Evolutionary conservation across 2,113 vertebrate genomes (phyloP).

Genomic region (Budorcas taxicolor): DNA sequence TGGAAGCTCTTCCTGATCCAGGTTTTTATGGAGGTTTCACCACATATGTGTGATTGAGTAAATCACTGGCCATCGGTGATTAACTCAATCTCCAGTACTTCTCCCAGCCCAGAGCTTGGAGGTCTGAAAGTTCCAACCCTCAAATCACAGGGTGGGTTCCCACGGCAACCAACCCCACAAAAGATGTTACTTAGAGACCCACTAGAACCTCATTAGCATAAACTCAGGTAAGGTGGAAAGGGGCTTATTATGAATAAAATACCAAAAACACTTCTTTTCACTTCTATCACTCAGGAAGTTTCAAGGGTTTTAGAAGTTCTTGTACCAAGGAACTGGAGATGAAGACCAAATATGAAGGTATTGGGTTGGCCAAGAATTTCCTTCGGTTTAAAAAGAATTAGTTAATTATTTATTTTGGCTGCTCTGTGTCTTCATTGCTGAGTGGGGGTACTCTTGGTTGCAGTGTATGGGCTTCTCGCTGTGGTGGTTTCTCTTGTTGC

Average conservation of each 20-base stretch:
- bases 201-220: neutral
- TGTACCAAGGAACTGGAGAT: neutral
- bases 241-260: neutral
- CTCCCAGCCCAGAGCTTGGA: neutral
- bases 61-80: neutral
- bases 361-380: neutral
- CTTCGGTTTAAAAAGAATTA: neutral
- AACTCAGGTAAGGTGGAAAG: neutral
- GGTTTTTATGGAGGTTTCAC: neutral
- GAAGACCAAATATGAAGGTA: neutral
- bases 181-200: neutral
- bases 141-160: neutral
- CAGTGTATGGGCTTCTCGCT: neutral
- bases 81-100: neutral
- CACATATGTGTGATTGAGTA: neutral
- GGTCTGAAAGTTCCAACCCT: neutral
- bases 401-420: neutral
- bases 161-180: neutral
- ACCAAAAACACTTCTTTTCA: neutral
- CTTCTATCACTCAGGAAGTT: neutral
- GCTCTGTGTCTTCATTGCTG: neutral
- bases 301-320: neutral
- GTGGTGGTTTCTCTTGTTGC: neutral
- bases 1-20: neutral
- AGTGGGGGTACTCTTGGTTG: neutral